Conservation (phyloP, 2,113 vertebrate species). For the Conger conger region DNA sequence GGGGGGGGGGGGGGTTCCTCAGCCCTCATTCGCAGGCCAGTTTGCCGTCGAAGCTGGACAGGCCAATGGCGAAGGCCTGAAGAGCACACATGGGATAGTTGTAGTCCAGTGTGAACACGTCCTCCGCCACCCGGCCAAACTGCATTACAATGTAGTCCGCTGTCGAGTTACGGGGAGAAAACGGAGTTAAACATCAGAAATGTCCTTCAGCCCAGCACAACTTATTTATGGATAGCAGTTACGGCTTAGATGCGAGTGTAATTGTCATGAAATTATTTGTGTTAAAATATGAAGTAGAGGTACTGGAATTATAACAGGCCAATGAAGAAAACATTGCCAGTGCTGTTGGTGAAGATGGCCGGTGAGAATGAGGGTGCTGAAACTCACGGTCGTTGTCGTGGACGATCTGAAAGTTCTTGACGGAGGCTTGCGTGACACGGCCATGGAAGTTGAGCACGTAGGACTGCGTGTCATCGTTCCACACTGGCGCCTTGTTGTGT, state of each 20-base stretch:
- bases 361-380: too few relatives aligned
- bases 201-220: neutral
- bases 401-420: constrained; percentile 98
- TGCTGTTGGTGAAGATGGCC: neutral
- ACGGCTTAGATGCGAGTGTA: neutral
- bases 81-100: constrained; percentile 95
- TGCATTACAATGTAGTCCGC: constrained; percentile 98
- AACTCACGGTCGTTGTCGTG: constrained; percentile 92
- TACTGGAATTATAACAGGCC: neutral
- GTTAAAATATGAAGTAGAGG: neutral
- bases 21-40: constrained; percentile 85
- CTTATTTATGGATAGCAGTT: neutral
- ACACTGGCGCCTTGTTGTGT: constrained; percentile 94
- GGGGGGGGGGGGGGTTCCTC: neutral
- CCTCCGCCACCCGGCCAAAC: constrained; percentile 92
- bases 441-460: constrained; percentile 97
- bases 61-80: constrained; percentile 93
- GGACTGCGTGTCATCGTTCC: constrained; percentile 96
- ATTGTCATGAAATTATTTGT: neutral
- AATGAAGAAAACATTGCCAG: neutral
- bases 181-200: neutral
- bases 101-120: constrained; percentile 94
- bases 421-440: constrained; percentile 92
- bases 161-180: constrained; percentile 47
- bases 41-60: constrained; percentile 97